Evolutionary conservation across 2,888 invertebrate genomes (phyloP).

Genomic region (Hypomecis atomaria): DNA sequence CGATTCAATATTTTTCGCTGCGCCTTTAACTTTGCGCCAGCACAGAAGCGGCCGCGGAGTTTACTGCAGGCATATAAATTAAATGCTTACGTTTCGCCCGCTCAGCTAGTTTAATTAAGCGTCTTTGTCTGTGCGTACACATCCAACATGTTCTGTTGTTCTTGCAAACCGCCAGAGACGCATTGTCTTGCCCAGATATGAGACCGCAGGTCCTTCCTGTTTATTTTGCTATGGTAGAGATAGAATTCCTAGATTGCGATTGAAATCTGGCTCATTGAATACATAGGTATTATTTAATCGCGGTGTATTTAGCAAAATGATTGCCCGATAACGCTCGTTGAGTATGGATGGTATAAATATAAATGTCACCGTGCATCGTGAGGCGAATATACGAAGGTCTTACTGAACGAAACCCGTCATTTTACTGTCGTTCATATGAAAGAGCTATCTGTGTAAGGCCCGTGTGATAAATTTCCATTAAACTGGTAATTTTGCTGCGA

Average conservation of each 20-base stretch:
- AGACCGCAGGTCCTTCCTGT: slow-evolving; percentile 27
- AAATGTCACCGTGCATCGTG: no score
- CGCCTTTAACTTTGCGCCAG: slow-evolving; percentile 56
- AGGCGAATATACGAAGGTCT: no score
- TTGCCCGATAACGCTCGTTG: no score
- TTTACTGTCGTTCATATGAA: no score
- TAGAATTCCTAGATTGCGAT: not conserved
- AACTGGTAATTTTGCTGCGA: no score
- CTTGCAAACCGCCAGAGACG: slow-evolving; percentile 61
- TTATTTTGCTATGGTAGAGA: slow-evolving; percentile 12
- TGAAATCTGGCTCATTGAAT: not conserved
- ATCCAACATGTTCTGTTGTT: slow-evolving; percentile 73
- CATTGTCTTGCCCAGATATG: slow-evolving; percentile 41
- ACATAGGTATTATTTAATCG: not conserved
- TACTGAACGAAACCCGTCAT: no score
- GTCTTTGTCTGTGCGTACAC: slow-evolving; percentile 81
- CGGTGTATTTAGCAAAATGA: no score
- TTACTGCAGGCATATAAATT: slow-evolving; percentile 84
- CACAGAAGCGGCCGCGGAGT: slow-evolving; percentile 75
- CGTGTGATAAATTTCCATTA: no score
- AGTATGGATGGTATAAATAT: no score
- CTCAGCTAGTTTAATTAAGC: slow-evolving; percentile 84
- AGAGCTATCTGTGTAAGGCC: no score
- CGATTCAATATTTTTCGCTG: slow-evolving; percentile 42
- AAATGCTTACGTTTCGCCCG: slow-evolving; percentile 83